Conservation (phyloP, 1,140 invertebrate species). For the Pararge aegeria region DNA sequence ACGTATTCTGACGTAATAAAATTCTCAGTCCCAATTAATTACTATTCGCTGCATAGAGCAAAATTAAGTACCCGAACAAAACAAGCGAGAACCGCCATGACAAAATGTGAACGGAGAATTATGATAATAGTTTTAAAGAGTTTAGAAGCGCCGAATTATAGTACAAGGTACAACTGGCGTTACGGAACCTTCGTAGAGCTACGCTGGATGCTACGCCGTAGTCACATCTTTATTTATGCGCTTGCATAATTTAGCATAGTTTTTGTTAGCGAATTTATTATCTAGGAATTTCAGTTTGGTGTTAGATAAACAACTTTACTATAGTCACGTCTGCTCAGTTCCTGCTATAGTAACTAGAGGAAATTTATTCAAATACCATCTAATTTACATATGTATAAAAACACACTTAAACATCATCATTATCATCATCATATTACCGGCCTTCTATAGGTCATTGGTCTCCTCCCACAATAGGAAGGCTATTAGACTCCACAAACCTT, state of each 20-base stretch:
- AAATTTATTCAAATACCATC: slow-evolving; percentile 9
- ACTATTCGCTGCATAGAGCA: slow-evolving; percentile 7
- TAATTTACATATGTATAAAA: no score
- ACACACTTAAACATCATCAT: no score
- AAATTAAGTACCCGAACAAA: slow-evolving; percentile 28
- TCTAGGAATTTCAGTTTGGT: slow-evolving; percentile 27
- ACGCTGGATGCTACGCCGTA: slow-evolving; percentile 49
- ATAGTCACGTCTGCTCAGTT: neutral
- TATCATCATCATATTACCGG: no score
- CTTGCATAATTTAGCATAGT: slow-evolving; percentile 46
- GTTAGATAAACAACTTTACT: slow-evolving; percentile 22
- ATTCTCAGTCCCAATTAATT: slow-evolving; percentile 21
- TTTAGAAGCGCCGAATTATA: slow-evolving; percentile 65
- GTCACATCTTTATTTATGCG: slow-evolving; percentile 44
- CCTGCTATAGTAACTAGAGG: neutral
- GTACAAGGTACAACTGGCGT: slow-evolving; percentile 46
- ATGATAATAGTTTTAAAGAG: slow-evolving; percentile 74
- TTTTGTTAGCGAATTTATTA: slow-evolving; percentile 38
- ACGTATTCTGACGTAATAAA: slow-evolving; percentile 19
- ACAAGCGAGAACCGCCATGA: slow-evolving; percentile 48
- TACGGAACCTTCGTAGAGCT: slow-evolving; percentile 54
- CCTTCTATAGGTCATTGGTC: no score
- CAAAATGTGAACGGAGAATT: slow-evolving; percentile 65
- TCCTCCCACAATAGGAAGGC: no score
- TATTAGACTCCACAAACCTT: no score